Evolutionary conservation across 2,888 invertebrate genomes (phyloP), one percentile per base, ranked within the genome.

Genomic region (Caenorhabditis auriculariae): DNA sequence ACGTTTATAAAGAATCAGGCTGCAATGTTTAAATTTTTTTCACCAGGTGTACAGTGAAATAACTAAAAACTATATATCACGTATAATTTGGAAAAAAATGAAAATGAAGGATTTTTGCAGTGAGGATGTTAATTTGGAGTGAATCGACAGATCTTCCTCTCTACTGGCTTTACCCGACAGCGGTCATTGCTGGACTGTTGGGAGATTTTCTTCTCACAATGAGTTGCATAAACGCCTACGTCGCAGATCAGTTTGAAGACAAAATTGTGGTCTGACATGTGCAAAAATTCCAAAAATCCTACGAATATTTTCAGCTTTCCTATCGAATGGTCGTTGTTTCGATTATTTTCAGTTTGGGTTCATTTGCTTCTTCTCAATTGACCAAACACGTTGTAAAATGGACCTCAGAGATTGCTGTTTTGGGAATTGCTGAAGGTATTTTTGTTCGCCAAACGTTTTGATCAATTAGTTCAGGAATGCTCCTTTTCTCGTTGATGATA

Each of bases 181-280:
- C 71, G 19, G 63, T 49, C 6, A 44, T 68, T 3, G 46, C 62
- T 2, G 77, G 77, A 12, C 24, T 77, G 6, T 49, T 75, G 6
- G 78, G 78, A n/a, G 75, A 75, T 43, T 77, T 74, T 35, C 43
- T 68, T 7, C 44, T 78, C 12, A 67, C 76, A n/a, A 78, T 77
- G 73, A 75, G 72, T 41, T 70, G 72, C 45, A 74, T 77, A 21
- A 77, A 78, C 32, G 74, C 78, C 15, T 77, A 73, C 28, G 62
- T 78, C 21, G 69, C 76, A 9, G 78, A 78, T 47, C 60, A 68
- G 43, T 77, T 76, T 39, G 67, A 66, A 9, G 65, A 74, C 50
- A 78, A 77, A 53, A 66, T 62, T 21, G 58, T 47, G 54, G 74
- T 69, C 51, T 48, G 23, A 12, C 24, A 15, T 3, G 17, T 23